Evolutionary conservation across 2,113 vertebrate species (phyloP), one percentile per base, ranked within the genome.

Genomic region (Cavia porcellus): DNA sequence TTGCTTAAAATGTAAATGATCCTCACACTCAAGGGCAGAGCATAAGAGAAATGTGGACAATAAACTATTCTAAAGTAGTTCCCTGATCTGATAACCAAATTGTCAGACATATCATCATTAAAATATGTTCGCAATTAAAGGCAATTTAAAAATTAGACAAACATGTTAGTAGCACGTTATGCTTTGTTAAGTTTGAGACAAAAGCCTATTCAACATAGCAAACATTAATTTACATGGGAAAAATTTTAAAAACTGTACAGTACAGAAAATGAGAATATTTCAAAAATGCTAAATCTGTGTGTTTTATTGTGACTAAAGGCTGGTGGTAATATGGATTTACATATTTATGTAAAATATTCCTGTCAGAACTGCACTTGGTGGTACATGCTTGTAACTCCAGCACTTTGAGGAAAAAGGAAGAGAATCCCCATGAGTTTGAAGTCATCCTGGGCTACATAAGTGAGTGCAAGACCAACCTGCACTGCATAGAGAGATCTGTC

Each of bases 21-120:
- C 1, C 55, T 79, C 57, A 3, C 14, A 70, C 45, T 55, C 35
- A 70, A 93, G 61, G 5, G 14, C 8, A 88, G 22, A 88, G 59
- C 62, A 75, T 9, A 38, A 55, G 5, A 12, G 52, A 95, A 89
- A 68, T 35, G 35, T 59, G 38, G 74, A 72, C 28, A 8, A 3
- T 20, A 89, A 50, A 35, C 1, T 88, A 91, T 52, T 64, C 47
- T 83, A 82, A 97, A 96, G 80, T 61, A 94, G 14, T 95, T 70
- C 24, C 12, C 13, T 82, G 15, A 95, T 59, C 50, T 64, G 52
- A 38, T 86, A 89, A 70, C 0, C 28, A 92, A 90, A 72, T 82
- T n/a, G 81, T 75, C 19, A 83, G 5, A 74, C 64, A 62, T 66
- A 7, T 50, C 12, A 47, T 59, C 30, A n/a, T 87, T 87, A 93